Evolutionary conservation across 2,888 invertebrate genomes (phyloP), one percentile per base, ranked within the genome.

Genomic region (Uloborus plumipes): DNA sequence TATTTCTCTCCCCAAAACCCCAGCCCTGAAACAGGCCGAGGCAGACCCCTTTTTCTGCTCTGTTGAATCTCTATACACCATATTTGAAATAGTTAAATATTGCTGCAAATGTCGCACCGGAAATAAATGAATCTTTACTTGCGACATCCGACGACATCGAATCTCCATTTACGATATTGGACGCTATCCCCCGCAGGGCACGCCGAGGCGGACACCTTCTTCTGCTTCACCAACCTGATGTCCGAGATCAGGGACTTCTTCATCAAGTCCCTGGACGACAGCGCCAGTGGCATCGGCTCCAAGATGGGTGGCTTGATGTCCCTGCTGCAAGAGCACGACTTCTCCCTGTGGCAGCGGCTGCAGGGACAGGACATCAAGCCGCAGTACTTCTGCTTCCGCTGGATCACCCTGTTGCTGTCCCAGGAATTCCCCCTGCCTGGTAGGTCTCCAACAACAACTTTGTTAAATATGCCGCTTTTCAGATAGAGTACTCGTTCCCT

Each of bases 201-300:
- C 89, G 99, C 99, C 0, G 99, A 99, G 89, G 95, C 98, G 0
- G 99, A 99, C 89, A 94, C 97, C 84, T 99, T 99, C 90, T 99
- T 97, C 90, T 97, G 98, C 88, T 99, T 99, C 89, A 99, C 98
- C 4, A 97, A 97, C 89, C 90, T 99, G 70, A 99, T 99, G 99
- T 93, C 94, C 0, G 99, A 99, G 90, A 98, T 99, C 84, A 92
- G 99, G 47, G 99, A 99, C 89, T 96, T 96, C 88, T 99, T 99
- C 89, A 98, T 99, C 86, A 96, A 98, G 87, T 94, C 95, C 0
- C 90, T 99, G 86, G 99, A 99, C 89, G 96, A 85, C 22, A 84
- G 80, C n/a, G 87, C 88, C 22, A 88, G 94, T 88, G 98, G 98
- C 1, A 96, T 97, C 84, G 95, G 95, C 89, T 92, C 93, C 86